phyloP scores from a whole-genome alignment of 2,113 vertebrate species.

The Etheostoma cragini region DNA sequence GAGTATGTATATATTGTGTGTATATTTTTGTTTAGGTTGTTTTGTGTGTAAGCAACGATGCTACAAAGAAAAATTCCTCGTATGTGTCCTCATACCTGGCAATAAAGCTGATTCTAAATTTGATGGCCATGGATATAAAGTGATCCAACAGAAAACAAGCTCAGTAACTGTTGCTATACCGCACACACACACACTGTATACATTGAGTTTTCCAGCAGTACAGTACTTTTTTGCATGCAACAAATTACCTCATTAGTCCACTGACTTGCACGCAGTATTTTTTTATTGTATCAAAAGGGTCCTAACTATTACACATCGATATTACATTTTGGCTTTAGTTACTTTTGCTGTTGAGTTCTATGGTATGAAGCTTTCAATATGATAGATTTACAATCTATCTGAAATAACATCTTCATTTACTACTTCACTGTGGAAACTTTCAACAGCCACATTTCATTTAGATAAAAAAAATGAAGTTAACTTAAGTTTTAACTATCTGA shows the following conservation, averaged over 20 bases:
- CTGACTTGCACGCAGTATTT: background rate
- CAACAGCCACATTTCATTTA: background rate
- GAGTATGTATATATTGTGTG: no score
- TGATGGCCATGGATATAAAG: slow-evolving; percentile 95
- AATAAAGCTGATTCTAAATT: no score
- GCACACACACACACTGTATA: no score
- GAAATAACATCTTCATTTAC: background rate
- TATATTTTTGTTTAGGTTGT: no score
- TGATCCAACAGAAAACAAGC: slow-evolving; percentile 86
- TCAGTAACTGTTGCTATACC: no score
- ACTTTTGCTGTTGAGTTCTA: background rate
- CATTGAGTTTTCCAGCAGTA: no score
- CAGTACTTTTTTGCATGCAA: no score
- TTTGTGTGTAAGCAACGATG: no score
- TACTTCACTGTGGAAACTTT: background rate
- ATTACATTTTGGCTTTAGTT: background rate
- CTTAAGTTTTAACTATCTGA: background rate
- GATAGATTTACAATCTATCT: background rate
- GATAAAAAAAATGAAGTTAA: no score
- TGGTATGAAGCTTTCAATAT: background rate
- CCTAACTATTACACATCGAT: background rate
- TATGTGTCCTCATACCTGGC: no score
- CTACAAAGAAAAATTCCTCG: no score
- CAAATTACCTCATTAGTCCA: background rate
- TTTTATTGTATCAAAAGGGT: background rate